These are phyloP conservation scores for Brachyopa scutellaris DNA, from an alignment of 2,888 invertebrate species.

Conservation along the genomic window DNA sequence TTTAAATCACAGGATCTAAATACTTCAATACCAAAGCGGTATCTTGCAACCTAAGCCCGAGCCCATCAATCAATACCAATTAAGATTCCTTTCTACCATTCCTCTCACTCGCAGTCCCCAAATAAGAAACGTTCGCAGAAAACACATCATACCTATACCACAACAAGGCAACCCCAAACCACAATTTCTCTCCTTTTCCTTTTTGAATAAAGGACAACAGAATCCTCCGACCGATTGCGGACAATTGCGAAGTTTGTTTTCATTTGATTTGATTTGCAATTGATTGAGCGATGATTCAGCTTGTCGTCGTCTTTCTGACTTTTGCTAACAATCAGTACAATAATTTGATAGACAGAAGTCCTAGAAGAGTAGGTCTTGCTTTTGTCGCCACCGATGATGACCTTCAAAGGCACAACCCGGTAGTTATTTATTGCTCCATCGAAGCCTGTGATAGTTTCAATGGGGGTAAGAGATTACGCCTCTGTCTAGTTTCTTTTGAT, in stretches of 20 bases:
- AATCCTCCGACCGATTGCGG: neutral
- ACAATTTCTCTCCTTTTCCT: neutral
- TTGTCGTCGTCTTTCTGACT: neutral
- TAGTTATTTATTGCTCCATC: constrained; percentile 32
- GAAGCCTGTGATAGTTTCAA: constrained; percentile 4
- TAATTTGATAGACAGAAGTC: constrained; percentile 45
- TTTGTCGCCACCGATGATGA: neutral
- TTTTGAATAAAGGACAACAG: constrained; percentile 40
- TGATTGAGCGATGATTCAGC: constrained; percentile 7
- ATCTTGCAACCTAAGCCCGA: neutral
- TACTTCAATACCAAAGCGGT: neutral
- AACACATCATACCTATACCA: neutral
- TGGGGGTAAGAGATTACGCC: neutral
- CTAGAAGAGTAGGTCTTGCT: constrained; percentile 33
- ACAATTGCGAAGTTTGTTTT: constrained; percentile 51
- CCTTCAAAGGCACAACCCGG: constrained; percentile 17
- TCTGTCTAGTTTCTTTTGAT: neutral
- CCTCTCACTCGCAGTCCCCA: neutral
- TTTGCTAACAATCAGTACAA: constrained; percentile 17
- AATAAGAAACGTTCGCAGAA: too few relatives aligned
- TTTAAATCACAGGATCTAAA: neutral
- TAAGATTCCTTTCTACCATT: neutral
- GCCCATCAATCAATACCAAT: constrained; percentile 41
- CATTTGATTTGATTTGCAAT: constrained; percentile 47
- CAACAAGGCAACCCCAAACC: constrained; percentile 18